Conservation (phyloP, 2,797 vertebrate species). For the Poeciliopsis paucimaculata region DNA sequence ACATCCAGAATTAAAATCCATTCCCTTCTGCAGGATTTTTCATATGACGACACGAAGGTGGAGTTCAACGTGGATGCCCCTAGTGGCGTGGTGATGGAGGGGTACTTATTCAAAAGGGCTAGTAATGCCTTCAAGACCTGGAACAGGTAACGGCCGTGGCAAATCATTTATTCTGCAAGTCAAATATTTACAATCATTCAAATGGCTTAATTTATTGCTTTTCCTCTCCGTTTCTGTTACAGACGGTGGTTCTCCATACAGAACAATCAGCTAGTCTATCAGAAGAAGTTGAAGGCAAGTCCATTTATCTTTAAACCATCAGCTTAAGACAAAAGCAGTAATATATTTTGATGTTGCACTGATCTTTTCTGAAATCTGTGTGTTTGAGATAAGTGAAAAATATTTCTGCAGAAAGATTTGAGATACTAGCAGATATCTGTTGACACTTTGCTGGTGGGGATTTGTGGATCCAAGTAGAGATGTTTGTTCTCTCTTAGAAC, state of each 20-base stretch:
- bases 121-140: conserved; percentile 98
- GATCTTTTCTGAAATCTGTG: conserved; percentile 4
- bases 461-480: not conserved
- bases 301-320: not conserved
- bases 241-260: conserved; percentile 99
- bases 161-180: not conserved
- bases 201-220: conserved; percentile 36
- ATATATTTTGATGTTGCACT: not conserved
- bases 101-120: conserved; percentile 97
- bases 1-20: conserved; percentile 10
- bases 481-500: not conserved
- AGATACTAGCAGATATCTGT: not conserved
- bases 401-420: not conserved
- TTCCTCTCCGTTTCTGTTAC: conserved; percentile 14
- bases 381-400: not conserved
- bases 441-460: not conserved
- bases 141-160: conserved; percentile 86
- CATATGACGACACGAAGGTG: conserved; percentile 91
- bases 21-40: conserved; percentile 86
- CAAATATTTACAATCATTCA: not conserved
- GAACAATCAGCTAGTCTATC: conserved; percentile 98
- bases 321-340: not conserved
- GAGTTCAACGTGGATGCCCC: conserved; percentile 95
- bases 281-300: conserved; percentile 96
- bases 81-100: conserved; percentile 97